phyloP scores from a whole-genome alignment of 2,113 vertebrate genomes.

The Labeo rohita region DNA sequence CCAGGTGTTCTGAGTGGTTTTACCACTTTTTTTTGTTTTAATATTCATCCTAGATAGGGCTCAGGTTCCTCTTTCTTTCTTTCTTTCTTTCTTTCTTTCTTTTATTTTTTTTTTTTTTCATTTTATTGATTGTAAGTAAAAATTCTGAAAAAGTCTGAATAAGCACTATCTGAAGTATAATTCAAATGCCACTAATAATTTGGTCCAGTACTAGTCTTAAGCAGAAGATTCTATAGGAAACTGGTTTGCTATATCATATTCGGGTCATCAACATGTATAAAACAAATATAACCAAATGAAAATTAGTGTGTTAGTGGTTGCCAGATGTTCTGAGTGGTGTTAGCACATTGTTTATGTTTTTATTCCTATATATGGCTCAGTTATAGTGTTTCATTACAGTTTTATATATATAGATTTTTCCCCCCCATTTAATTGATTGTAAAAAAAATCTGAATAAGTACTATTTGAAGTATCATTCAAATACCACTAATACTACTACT shows the following conservation, averaged over 20 bases:
- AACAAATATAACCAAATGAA: neutral
- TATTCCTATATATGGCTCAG: too few species aligned
- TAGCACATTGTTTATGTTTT: too few species aligned
- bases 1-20: neutral
- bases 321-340: too few species aligned
- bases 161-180: neutral
- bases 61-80: too few species aligned
- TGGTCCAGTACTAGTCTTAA: neutral
- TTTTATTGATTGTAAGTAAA: neutral
- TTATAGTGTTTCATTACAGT: too few species aligned
- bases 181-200: neutral
- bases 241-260: constrained; percentile 7
- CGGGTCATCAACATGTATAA: neutral
- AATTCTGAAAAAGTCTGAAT: neutral
- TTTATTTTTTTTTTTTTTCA: too few species aligned
- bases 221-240: neutral
- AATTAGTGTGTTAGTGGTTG: too few species aligned
- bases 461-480: neutral
- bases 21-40: neutral
- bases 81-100: too few species aligned
- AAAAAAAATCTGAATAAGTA: neutral
- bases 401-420: neutral
- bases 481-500: neutral
- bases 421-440: neutral
- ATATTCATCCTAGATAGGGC: neutral